A percentile compares a stretch with the other conserved stretches of the same genome.
These are phyloP conservation scores for Selenia dentaria DNA, from an alignment of 2,888 invertebrate genomes.

Conservation along the genomic window DNA sequence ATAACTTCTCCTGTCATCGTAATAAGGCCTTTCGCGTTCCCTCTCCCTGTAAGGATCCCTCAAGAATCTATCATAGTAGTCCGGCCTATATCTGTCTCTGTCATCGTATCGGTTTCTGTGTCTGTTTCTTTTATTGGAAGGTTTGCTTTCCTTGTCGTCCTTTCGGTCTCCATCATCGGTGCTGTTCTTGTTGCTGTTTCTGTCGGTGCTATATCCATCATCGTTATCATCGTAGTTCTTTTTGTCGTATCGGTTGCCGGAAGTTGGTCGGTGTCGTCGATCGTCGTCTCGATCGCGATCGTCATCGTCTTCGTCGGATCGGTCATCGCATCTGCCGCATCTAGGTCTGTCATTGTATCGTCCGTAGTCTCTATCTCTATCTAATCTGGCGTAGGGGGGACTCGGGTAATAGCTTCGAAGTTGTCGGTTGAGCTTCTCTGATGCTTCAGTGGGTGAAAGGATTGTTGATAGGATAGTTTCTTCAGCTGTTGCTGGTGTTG, in stretches of 20 bases:
- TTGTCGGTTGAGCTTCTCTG: conserved; percentile 55
- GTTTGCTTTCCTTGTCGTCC: conserved; percentile 56
- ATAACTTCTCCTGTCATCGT: conserved; percentile 65
- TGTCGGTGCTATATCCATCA: conserved; percentile 49
- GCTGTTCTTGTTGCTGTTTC: conserved; percentile 47
- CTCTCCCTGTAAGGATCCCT: conserved; percentile 69
- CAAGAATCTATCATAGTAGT: conserved; percentile 71
- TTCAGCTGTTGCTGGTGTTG: conserved; percentile 43
- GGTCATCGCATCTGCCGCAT: conserved; percentile 63
- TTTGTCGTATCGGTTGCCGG: conserved; percentile 63
- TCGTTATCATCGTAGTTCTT: conserved; percentile 48
- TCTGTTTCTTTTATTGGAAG: conserved; percentile 41
- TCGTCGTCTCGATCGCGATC: conserved; percentile 59
- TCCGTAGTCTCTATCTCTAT: conserved; percentile 36
- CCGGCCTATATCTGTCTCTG: conserved; percentile 71
- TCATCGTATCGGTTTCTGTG: conserved; percentile 62
- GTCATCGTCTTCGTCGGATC: conserved; percentile 49
- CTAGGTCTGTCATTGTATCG: conserved; percentile 53
- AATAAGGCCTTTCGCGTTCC: conserved; percentile 53
- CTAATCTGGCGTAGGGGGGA: conserved; percentile 54
- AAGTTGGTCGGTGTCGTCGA: conserved; percentile 61
- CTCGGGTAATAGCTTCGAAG: conserved; percentile 69
- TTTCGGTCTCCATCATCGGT: conserved; percentile 67
- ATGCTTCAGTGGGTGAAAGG: conserved; percentile 41
- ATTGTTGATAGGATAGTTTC: conserved; percentile 61